Conservation (phyloP, 2,888 invertebrate species). For the Bedellia somnulentella region DNA sequence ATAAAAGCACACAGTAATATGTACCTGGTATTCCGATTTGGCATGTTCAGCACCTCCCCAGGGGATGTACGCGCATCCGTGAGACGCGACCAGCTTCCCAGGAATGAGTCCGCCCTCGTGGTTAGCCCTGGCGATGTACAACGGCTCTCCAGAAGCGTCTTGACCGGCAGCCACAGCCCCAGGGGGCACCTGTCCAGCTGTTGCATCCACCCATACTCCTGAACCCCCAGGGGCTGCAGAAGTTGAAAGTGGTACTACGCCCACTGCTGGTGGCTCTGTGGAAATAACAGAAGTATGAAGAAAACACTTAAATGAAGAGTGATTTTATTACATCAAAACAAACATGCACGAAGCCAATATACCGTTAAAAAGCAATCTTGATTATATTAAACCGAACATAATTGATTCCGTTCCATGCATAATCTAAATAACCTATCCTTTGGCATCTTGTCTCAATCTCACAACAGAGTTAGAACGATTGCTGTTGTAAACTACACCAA, state of each 20-base stretch:
- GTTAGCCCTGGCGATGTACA: constrained; percentile 72
- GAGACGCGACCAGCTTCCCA: constrained; percentile 77
- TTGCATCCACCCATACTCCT: constrained; percentile 62
- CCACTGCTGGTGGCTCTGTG: constrained; percentile 6
- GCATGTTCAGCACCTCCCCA: constrained; percentile 84
- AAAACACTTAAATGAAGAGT: constrained; percentile 11
- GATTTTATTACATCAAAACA: constrained; percentile 17
- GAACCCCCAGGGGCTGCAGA: constrained; percentile 32
- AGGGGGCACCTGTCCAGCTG: constrained; percentile 67
- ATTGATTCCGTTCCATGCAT: too few species aligned
- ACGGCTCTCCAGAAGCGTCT: constrained; percentile 56
- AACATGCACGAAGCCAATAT: too few species aligned
- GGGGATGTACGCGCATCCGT: constrained; percentile 75
- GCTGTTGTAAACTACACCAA: too few species aligned
- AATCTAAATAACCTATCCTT: too few species aligned
- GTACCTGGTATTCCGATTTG: constrained; percentile 75
- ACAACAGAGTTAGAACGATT: too few species aligned
- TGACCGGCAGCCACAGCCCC: constrained; percentile 70
- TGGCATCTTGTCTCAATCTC: too few species aligned
- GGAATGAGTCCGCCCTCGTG: constrained; percentile 81
- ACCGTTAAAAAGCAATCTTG: too few species aligned
- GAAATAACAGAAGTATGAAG: constrained; percentile 7
- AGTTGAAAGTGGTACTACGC: constrained; percentile 31
- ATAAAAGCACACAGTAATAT: too few species aligned
- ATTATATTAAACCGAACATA: too few species aligned